phyloP scores from a whole-genome alignment of 2,888 invertebrate species.

The Drosophila acutilabella region DNA sequence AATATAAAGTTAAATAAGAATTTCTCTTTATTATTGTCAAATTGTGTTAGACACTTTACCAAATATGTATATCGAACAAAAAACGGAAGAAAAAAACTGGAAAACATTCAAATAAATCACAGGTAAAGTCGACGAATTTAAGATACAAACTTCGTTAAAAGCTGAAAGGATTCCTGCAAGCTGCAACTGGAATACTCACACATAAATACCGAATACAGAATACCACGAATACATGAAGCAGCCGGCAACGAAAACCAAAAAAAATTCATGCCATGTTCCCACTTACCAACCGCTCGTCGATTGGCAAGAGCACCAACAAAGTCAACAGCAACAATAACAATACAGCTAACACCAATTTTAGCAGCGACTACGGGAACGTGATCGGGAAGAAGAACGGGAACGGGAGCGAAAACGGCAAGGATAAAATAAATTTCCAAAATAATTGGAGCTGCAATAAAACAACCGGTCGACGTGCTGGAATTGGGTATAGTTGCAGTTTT shows the following conservation, averaged over 20 bases:
- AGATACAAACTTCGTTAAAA: slow-evolving; percentile 26
- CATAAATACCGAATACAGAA: slow-evolving; percentile 26
- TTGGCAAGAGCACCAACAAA: slow-evolving; percentile 71
- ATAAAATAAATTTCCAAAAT: slow-evolving; percentile 84
- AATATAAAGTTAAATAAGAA: neutral
- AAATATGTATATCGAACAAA: slow-evolving; percentile 6
- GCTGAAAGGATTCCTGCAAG: slow-evolving; percentile 65
- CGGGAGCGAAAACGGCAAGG: slow-evolving; percentile 61
- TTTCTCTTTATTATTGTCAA: slow-evolving; percentile 1
- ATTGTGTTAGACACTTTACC: slow-evolving; percentile 8
- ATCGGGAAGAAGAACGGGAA: slow-evolving; percentile 63
- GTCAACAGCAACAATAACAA: slow-evolving; percentile 42
- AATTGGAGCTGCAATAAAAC: slow-evolving; percentile 85
- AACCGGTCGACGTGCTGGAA: slow-evolving; percentile 84
- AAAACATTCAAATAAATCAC: slow-evolving; percentile 17
- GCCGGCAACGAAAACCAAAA: slow-evolving; percentile 43
- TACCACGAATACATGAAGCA: slow-evolving; percentile 60
- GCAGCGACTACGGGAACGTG: slow-evolving; percentile 27
- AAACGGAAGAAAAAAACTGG: slow-evolving; percentile 11
- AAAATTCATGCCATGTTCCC: slow-evolving; percentile 78
- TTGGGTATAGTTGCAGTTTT: slow-evolving; percentile 85
- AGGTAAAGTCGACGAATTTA: slow-evolving; percentile 15
- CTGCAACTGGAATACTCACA: slow-evolving; percentile 55
- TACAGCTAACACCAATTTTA: slow-evolving; percentile 37
- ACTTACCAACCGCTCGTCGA: slow-evolving; percentile 76